Conservation (phyloP, 2,888 invertebrate species). For the Catocala fraxini region DNA sequence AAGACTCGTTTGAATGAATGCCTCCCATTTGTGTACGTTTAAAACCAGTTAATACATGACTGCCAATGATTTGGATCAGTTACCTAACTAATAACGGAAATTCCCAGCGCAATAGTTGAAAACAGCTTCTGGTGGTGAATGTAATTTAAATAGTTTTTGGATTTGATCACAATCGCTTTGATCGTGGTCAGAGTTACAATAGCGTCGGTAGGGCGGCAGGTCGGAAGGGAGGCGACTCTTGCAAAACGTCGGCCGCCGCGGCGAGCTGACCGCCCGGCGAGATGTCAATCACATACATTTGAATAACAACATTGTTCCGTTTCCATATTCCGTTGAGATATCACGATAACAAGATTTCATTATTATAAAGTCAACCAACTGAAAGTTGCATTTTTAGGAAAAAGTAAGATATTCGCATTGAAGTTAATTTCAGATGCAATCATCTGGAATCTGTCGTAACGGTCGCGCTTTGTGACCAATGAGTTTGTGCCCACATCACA, state of each 20-base stretch:
- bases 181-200: constrained; percentile 82
- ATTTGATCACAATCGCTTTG: constrained; percentile 77
- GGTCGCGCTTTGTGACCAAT: constrained; percentile 68
- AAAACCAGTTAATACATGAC: constrained; percentile 33
- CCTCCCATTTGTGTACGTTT: constrained; percentile 16
- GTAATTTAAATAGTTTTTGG: constrained; percentile 76
- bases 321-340: constrained; percentile 79
- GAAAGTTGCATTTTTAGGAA: constrained; percentile 73
- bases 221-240: constrained; percentile 61
- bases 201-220: constrained; percentile 25
- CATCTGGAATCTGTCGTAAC: constrained; percentile 77
- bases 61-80: constrained; percentile 47
- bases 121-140: constrained; percentile 63
- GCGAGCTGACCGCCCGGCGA: constrained; percentile 78
- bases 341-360: constrained; percentile 77
- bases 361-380: constrained; percentile 76
- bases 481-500: constrained; percentile 35
- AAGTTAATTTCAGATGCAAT: constrained; percentile 63
- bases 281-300: constrained; percentile 85
- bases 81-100: constrained; percentile 66
- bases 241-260: constrained; percentile 48
- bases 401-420: constrained; percentile 63
- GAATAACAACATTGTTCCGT: constrained; percentile 81
- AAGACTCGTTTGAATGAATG: constrained; percentile 9
- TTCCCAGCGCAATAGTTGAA: constrained; percentile 69